Percentiles rank a stretch among this genome's conserved stretches.
These are phyloP conservation scores for Nipponacmea schrenckii DNA, from an alignment of 2,888 invertebrate species.

Conservation along the genomic window DNA sequence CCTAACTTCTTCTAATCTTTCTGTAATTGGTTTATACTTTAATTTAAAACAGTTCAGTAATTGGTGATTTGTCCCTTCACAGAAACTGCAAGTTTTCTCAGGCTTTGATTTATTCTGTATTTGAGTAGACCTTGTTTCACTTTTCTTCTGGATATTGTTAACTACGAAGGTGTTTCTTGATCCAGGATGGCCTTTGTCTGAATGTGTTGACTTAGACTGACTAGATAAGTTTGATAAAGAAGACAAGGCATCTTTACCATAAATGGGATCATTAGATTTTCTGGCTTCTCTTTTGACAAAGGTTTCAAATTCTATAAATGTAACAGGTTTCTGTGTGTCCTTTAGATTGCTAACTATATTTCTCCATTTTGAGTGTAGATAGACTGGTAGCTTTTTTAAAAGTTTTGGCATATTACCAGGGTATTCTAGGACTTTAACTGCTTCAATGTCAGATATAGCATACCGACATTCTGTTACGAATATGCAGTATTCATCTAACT, in stretches of 20 bases:
- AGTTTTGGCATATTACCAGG: neutral
- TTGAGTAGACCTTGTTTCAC: constrained; percentile 23
- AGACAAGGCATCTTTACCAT: constrained; percentile 16
- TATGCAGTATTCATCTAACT: constrained; percentile 26
- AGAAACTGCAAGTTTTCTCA: constrained; percentile 14
- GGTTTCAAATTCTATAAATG: constrained; percentile 8
- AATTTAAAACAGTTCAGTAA: too few species aligned
- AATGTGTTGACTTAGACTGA: constrained; percentile 18
- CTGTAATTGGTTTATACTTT: too few species aligned
- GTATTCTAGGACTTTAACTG: neutral
- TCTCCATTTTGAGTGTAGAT: neutral
- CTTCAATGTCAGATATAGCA: neutral
- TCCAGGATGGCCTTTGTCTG: constrained; percentile 24
- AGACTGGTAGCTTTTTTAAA: neutral
- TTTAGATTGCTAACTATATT: neutral
- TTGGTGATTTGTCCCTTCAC: too few species aligned
- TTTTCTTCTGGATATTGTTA: constrained; percentile 24
- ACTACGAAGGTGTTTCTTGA: constrained; percentile 9
- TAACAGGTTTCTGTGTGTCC: constrained; percentile 16
- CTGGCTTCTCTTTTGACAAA: constrained; percentile 15
- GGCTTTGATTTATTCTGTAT: constrained; percentile 12
- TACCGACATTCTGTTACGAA: constrained; percentile 11
- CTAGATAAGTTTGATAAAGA: constrained; percentile 10
- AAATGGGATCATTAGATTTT: constrained; percentile 21
- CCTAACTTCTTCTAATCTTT: too few species aligned